Percentiles rank a stretch among this genome's conserved stretches.
These are phyloP conservation scores for Strigamia transsilvanica DNA, from an alignment of 2,888 invertebrate species.

Conservation along the genomic window DNA sequence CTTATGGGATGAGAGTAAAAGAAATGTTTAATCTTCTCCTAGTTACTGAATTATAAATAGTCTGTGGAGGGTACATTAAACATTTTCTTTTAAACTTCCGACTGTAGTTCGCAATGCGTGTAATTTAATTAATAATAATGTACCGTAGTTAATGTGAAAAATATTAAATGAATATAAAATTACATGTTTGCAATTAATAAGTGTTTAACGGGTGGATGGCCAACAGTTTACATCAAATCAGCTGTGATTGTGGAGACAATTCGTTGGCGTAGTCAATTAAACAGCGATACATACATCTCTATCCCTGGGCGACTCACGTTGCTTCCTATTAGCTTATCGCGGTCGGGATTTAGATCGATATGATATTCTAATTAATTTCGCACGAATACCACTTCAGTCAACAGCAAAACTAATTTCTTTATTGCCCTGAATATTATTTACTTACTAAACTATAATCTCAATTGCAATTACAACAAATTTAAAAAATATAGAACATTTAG, in stretches of 20 bases:
- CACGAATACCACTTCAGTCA: not conserved
- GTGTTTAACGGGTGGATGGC: not conserved
- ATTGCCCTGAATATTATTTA: not conserved
- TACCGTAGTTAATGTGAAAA: not conserved
- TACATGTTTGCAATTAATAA: conserved; percentile 7
- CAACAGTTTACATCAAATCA: conserved; percentile 9
- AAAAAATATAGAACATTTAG: not conserved
- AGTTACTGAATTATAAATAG: no score
- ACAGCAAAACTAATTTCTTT: not conserved
- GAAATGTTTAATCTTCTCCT: no score
- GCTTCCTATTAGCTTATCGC: conserved; percentile 14
- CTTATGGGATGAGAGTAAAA: no score
- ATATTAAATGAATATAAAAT: not conserved
- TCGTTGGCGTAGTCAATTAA: not conserved
- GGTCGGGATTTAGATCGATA: not conserved
- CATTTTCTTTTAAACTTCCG: no score
- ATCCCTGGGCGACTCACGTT: not conserved
- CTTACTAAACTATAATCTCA: not conserved
- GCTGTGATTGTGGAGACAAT: conserved; percentile 1
- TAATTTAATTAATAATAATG: no score
- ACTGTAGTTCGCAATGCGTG: no score
- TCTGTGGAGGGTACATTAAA: no score
- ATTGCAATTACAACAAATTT: not conserved
- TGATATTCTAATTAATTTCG: not conserved
- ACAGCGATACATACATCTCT: not conserved